phyloP scores from a whole-genome alignment of 2,797 vertebrate genomes.

The Cirrhinus mrigala region DNA sequence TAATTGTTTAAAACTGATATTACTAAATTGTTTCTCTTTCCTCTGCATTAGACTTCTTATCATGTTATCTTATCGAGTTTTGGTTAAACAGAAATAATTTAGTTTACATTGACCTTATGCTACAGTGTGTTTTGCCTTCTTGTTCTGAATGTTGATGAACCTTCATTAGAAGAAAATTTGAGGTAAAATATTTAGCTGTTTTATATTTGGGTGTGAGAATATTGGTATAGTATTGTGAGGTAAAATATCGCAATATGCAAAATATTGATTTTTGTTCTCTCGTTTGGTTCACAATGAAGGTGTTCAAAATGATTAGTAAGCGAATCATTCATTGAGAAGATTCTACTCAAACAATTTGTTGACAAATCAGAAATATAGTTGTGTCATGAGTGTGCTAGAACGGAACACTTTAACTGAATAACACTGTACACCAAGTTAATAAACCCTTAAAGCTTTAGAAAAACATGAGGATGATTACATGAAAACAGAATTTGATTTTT shows the following conservation, averaged over 20 bases:
- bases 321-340: background rate
- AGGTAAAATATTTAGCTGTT: background rate
- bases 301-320: background rate
- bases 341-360: background rate
- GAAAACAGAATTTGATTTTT: background rate
- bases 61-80: background rate
- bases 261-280: background rate
- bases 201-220: background rate
- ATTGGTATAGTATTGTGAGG: background rate
- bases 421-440: background rate
- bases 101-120: background rate
- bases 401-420: background rate
- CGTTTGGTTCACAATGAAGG: too few relatives aligned
- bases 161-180: background rate
- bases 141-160: background rate
- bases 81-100: background rate
- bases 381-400: background rate
- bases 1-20: conserved; percentile 41
- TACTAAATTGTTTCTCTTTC: background rate
- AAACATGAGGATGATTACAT: background rate
- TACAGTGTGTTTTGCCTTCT: background rate
- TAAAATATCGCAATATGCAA: background rate
- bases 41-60: background rate
- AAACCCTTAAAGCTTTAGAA: background rate
- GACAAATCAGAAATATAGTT: background rate